Conservation (phyloP, 2,113 vertebrate species). For the Microtus ochrogaster region DNA sequence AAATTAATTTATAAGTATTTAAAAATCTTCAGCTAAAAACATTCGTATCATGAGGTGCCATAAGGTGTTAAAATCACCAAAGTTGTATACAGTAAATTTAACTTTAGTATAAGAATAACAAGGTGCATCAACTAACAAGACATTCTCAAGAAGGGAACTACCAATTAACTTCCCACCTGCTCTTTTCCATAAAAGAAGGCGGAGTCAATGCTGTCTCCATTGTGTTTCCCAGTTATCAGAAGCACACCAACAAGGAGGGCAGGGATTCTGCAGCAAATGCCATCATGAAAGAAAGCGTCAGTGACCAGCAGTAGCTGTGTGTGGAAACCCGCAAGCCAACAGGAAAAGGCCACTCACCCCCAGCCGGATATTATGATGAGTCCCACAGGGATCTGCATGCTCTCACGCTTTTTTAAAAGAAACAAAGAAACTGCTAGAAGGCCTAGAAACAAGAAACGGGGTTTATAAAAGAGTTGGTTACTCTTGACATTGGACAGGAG, state of each 20-base stretch:
- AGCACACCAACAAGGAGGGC: conserved; percentile 90
- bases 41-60: conserved; percentile 6
- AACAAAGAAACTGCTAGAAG: conserved; percentile 94
- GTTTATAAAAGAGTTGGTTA: conserved; percentile 37
- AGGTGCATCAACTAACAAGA: conserved; percentile 42
- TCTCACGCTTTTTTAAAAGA: conserved; percentile 90
- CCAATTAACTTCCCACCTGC: conserved; percentile 88
- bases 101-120: conserved; percentile 30
- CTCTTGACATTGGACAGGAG: neutral
- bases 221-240: conserved; percentile 90
- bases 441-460: conserved; percentile 84
- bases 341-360: conserved; percentile 90
- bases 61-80: neutral
- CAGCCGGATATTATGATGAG: conserved; percentile 93
- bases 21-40: conserved; percentile 57
- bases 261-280: conserved; percentile 89
- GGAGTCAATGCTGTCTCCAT: conserved; percentile 89
- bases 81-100: conserved; percentile 7
- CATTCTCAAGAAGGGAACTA: conserved; percentile 32
- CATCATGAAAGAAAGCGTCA: conserved; percentile 26
- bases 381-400: conserved; percentile 88
- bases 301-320: neutral
- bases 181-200: conserved; percentile 94
- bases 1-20: neutral
- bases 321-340: neutral